phyloP scores from a whole-genome alignment of 2,113 vertebrate species.

The Promerops cafer region DNA sequence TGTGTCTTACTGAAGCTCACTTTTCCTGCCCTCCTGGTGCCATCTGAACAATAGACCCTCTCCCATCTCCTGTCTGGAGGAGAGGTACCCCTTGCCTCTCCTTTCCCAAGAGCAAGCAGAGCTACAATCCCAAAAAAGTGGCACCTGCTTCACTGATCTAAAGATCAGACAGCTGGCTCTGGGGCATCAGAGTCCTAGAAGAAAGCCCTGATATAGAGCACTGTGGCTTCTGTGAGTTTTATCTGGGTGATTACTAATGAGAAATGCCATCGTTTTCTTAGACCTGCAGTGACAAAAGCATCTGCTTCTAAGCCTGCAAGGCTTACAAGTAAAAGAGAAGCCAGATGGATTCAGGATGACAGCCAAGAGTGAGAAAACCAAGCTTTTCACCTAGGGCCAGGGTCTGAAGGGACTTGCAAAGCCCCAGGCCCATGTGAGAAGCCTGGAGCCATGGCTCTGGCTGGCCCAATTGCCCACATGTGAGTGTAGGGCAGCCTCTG shows the following conservation, averaged over 20 bases:
- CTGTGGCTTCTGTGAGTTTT: neutral
- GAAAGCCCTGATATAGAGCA: neutral
- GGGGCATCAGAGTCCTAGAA: neutral
- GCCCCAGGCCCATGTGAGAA: rapidly evolving
- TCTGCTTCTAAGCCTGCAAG: neutral
- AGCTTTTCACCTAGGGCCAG: rapidly evolving
- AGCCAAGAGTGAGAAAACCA: neutral
- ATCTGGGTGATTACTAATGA: neutral
- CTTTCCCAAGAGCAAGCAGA: neutral
- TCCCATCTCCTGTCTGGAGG: neutral
- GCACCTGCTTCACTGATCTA: neutral
- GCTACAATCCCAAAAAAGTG: neutral
- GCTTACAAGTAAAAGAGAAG: neutral
- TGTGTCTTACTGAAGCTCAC: neutral
- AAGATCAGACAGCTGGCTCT: neutral
- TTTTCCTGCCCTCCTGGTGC: neutral
- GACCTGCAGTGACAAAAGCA: neutral
- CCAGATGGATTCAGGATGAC: neutral
- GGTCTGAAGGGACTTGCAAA: neutral
- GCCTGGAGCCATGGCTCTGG: neutral
- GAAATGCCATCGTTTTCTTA: rapidly evolving
- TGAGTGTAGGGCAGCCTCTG: neutral
- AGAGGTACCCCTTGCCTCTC: neutral
- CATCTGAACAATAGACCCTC: neutral
- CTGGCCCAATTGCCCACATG: rapidly evolving